Conservation (phyloP, 2,113 vertebrate species). For the Leptobrachium ailaonicum region DNA sequence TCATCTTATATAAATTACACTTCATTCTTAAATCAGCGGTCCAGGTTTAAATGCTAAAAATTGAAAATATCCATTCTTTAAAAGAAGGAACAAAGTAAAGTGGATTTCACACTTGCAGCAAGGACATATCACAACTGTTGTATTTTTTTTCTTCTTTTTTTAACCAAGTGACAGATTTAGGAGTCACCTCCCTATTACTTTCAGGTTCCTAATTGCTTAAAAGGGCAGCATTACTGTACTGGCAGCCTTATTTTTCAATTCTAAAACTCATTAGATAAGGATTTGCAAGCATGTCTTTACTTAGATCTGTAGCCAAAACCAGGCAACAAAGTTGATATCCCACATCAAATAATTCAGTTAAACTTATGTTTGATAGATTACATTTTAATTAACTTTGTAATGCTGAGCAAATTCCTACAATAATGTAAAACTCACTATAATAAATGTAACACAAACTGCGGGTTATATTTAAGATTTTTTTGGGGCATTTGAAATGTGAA, state of each 20-base stretch:
- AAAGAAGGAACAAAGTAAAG: conserved; percentile 21
- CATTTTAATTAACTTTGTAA: background rate
- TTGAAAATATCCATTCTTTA: conserved; percentile 30
- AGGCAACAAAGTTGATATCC: background rate
- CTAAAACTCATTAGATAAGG: background rate
- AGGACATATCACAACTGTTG: background rate
- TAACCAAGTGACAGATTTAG: background rate
- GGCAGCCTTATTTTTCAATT: background rate
- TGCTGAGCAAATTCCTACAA: background rate
- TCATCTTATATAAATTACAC: conserved; percentile 40
- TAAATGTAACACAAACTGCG: too few relatives aligned
- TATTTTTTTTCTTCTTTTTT: background rate
- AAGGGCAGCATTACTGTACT: background rate
- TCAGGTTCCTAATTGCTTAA: conserved; percentile 3
- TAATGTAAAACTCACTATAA: too few relatives aligned
- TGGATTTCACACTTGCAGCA: background rate
- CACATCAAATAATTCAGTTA: background rate
- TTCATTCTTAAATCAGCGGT: conserved; percentile 25
- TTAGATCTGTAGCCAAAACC: background rate
- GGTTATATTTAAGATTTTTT: too few relatives aligned
- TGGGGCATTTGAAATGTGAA: too few relatives aligned
- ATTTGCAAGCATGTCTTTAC: background rate
- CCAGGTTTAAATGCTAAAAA: conserved; percentile 15
- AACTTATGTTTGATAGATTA: background rate
- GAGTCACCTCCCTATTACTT: background rate